Evolutionary conservation across 2,113 vertebrate species (phyloP), one percentile per base, ranked within the genome.

Genomic region (Lethenteron reissneri): DNA sequence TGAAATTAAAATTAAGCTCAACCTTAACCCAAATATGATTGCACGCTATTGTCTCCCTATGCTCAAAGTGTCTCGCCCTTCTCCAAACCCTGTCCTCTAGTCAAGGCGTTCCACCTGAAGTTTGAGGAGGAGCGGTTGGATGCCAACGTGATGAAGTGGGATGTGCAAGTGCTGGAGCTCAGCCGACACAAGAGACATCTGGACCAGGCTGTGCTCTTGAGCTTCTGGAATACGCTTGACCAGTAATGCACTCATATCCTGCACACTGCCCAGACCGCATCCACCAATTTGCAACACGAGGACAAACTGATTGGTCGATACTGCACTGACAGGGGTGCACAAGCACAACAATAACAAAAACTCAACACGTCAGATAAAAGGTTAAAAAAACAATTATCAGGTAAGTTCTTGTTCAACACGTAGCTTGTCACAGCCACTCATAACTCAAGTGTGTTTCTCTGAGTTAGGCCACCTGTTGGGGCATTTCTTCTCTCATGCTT

Each of bases 21-120:
- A 41, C 41, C 5, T 6, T 6, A 41, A 41, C 41, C 25, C 41
- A 41, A 41, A 41, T 41, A 41, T 41, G 41, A 41, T 41, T 41
- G 41, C 4, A 5, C 41, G 41, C 41, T 41, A 41, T 41, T 41
- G 41, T 41, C 41, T 41, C 41, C 4, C 41, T 41, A 41, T 41
- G 41, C 41, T 41, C 4, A 41, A 41, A 7, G 41, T 41, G 41
- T 41, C 41, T 6, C 4, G 41, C 41, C 41, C 41, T 41, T 41
- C 3, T 41, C 5, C 41, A 41, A 41, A 41, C 14, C 17, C 14
- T 41, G 57, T 72, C 56, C 56, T 77, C 7, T 75, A 99, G 94
- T 99, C 81, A 89, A 95, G 87, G 94, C 90, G 75, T 99, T 99
- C 80, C 94, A 97, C 80, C 82, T 97, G 75, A 99, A 97, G 69